Evolutionary conservation across 2,797 vertebrate genomes (phyloP), one percentile per base, ranked within the genome.

Genomic region (Paedocypris micromegethes): DNA sequence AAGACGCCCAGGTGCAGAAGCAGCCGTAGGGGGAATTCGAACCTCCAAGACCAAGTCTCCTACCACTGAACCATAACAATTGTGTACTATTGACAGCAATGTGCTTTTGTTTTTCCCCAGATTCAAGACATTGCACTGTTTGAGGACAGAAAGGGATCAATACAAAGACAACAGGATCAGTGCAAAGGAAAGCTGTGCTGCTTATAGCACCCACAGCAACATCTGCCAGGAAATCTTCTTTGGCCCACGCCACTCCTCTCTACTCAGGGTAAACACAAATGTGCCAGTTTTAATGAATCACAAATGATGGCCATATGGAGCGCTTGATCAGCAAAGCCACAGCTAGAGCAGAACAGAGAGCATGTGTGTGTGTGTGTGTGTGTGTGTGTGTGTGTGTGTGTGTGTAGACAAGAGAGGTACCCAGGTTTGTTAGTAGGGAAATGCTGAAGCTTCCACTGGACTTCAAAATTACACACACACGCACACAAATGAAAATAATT

Each of bases 111-210:
- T 78, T 86, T 38, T 60, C 50, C 53, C 81, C 80, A 66, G 82
- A 79, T 78, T 80, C 77, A 23, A 23, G 23, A 23, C 23, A 84
- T 83, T 86, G 80, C 75, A 67, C 46, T 83, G 85, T 86, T 85
- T 82, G 78, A 76, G 46, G 37, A 59, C 46, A 46, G 9, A 64
- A 48, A 63, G 43, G 55, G 47, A 70, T 77, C 66, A 59, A 47
- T 38, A n/a, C 62, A 68, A 49, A 74, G 48, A 71, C 68, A 68
- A 63, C 58, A 50, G 58, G 48, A n/a, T 39, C 54, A 51, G 68
- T 57, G 64, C 55, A 66, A 50, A 5, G 55, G 45, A 58, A 66
- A 66, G 46, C 65, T 45, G 23, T 50, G 23, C 56, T 52, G 58
- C 69, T 58, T 64, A 66, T 52, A 54, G 65, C 59, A 64, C 39